Base-by-base conservation (phyloP, 2,888 invertebrate genomes). In the Anoplius nigerrimus region DNA sequence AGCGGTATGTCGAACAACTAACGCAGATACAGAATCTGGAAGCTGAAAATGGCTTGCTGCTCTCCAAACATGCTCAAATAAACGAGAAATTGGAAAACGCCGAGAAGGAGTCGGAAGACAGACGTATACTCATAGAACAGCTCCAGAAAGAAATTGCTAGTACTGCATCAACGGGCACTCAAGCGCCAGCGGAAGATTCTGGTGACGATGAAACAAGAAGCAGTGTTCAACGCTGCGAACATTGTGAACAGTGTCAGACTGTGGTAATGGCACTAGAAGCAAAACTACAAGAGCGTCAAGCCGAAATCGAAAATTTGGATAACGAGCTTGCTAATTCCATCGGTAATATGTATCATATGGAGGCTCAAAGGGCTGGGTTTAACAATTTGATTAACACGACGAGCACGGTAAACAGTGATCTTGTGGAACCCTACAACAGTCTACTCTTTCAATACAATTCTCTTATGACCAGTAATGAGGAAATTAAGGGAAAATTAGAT, bases 291-390 rank as follows among this genome's bases (percentile, higher is more conserved):
- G 95, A 95, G 86, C 90, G 94, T 70, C 93, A 94, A 83, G 90
- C 93, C 56, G 93, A 93, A 71, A 93, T 95, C 63, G 95, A 95
- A 87, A 93, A 92, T 46, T 89, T 95, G 66, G 94, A 95, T 86
- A 88, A 90, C 27, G 94, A 95, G 81, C 90, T 94, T 58, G 89
- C 86, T 2, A 92, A 92, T 79, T 92, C 93, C 63, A 93, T 92
- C 78, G 91, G 91, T 6, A 92, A 93, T 79, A 91, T 93, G 46
- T 90, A 90, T 42, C 91, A 92, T 43, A 90, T 95, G 45, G 93
- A 95, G 83, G 34, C 11, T 34, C 93, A 94, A 83, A 92, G 92
- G 72, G 88, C 94, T 48, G 90, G 92, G 2, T 92, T 91, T 79
- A 91, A 92, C 0, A 91, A 92, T 78, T 89, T 92, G 65, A 89